Percentiles rank a stretch among this genome's conserved stretches.
Evolutionary conservation across 2,113 vertebrate species (phyloP).

Genomic region (Boulengerochromis microlepis): DNA sequence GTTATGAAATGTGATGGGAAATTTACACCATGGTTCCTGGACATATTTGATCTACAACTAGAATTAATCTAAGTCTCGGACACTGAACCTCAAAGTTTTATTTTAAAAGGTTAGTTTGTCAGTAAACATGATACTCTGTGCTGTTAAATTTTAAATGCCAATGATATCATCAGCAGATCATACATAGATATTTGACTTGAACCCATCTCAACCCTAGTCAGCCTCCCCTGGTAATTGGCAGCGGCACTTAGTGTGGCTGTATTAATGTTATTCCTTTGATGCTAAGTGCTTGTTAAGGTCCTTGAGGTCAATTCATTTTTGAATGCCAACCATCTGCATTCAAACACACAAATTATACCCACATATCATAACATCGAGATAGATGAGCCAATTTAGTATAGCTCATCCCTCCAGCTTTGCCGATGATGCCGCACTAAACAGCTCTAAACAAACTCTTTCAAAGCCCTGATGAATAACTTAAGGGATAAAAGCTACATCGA

Average conservation of each 20-base stretch:
- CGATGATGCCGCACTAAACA: constrained; percentile 44
- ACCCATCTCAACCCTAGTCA: background rate
- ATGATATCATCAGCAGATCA: background rate
- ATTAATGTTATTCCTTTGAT: constrained; percentile 24
- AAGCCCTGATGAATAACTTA: constrained; percentile 69
- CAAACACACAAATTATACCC: constrained; percentile 28
- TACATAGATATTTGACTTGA: background rate
- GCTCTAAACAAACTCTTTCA: constrained; percentile 66
- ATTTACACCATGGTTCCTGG: background rate
- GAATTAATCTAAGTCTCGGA: background rate
- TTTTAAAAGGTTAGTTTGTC: background rate
- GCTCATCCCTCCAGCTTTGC: constrained; percentile 27
- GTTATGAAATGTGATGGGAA: background rate
- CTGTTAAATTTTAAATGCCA: background rate
- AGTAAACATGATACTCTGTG: background rate
- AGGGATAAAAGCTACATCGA: constrained; percentile 69
- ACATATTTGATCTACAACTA: background rate
- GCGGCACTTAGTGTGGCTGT: constrained; percentile 40
- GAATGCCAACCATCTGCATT: constrained; percentile 33
- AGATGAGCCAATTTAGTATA: constrained; percentile 15
- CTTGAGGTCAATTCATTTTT: constrained; percentile 50
- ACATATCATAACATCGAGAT: constrained; percentile 22
- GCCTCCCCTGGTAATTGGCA: constrained; percentile 13
- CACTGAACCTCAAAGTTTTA: background rate
- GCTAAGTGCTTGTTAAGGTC: constrained; percentile 49